Evolutionary conservation across 92 coral and sea anemone genomes (phyloP).

Genomic region (Phenganax subtilis): DNA sequence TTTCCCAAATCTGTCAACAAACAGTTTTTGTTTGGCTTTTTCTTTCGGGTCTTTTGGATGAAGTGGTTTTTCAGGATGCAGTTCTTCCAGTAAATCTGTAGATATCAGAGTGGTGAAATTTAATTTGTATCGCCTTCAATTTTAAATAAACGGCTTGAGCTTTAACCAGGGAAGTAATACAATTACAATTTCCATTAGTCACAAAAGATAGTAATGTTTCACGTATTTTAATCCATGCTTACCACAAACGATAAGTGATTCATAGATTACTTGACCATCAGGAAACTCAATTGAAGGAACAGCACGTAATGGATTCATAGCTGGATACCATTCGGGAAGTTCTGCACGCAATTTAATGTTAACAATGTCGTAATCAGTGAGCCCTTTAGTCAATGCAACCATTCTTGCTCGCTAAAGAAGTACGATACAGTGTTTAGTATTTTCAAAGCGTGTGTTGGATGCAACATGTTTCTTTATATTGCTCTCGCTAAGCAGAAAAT

Average conservation of each 20-base stretch:
- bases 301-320: slow-evolving; percentile 54
- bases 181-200: no score
- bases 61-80: slow-evolving; percentile 46
- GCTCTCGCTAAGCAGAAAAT: no score
- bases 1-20: slow-evolving; percentile 48
- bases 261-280: slow-evolving; percentile 55
- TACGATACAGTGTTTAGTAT: background rate
- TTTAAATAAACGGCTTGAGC: no score
- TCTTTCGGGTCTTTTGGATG: slow-evolving; percentile 51
- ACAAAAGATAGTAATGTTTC: no score
- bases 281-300: slow-evolving; percentile 61
- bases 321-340: slow-evolving; percentile 65
- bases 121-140: no score
- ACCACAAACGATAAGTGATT: slow-evolving; percentile 51
- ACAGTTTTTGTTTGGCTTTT: slow-evolving; percentile 57
- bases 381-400: slow-evolving; percentile 62
- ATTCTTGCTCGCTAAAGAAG: slow-evolving; percentile 57
- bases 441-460: no score
- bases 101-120: no score
- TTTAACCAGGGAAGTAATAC: no score
- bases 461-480: no score
- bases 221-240: background rate
- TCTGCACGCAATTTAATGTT: slow-evolving; percentile 58
- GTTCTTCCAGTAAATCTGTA: slow-evolving; percentile 61
- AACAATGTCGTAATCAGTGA: slow-evolving; percentile 52